A percentile compares a stretch with the other conserved stretches of the same genome.
Evolutionary conservation across 2,888 invertebrate species (phyloP).

Genomic region (Ceramica pisi): DNA sequence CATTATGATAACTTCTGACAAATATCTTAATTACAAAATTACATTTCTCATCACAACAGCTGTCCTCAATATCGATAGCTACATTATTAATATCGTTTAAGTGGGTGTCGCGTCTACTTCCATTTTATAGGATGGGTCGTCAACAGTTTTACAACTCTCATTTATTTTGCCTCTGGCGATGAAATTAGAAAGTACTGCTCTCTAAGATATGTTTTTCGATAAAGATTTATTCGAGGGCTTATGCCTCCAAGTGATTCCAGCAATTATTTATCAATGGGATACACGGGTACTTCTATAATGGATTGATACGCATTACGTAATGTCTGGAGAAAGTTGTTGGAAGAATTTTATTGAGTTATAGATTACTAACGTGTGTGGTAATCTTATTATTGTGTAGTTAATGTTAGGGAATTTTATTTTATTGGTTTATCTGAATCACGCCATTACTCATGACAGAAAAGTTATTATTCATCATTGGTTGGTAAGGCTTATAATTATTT

Average conservation of each 20-base stretch:
- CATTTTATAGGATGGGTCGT: slow-evolving; percentile 75
- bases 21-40: slow-evolving; percentile 10
- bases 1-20: neutral
- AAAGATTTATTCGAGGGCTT: slow-evolving; percentile 85
- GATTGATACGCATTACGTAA: slow-evolving; percentile 75
- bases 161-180: slow-evolving; percentile 85
- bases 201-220: slow-evolving; percentile 77
- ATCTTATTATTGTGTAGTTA: slow-evolving; percentile 32
- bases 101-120: slow-evolving; percentile 60
- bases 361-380: slow-evolving; percentile 52
- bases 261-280: slow-evolving; percentile 76
- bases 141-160: slow-evolving; percentile 82
- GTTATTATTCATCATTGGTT: slow-evolving; percentile 5
- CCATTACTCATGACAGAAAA: slow-evolving; percentile 20
- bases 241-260: slow-evolving; percentile 74
- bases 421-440: slow-evolving; percentile 40
- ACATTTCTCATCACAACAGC: slow-evolving; percentile 27
- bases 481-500: neutral
- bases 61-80: slow-evolving; percentile 48
- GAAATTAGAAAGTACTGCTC: slow-evolving; percentile 87
- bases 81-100: slow-evolving; percentile 40
- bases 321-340: slow-evolving; percentile 78
- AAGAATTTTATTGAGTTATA: slow-evolving; percentile 70
- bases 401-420: slow-evolving; percentile 45
- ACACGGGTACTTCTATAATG: slow-evolving; percentile 71